Base-by-base conservation (phyloP, 53 echinoderm and acorn worm genomes). In the Holothuria scabra region DNA sequence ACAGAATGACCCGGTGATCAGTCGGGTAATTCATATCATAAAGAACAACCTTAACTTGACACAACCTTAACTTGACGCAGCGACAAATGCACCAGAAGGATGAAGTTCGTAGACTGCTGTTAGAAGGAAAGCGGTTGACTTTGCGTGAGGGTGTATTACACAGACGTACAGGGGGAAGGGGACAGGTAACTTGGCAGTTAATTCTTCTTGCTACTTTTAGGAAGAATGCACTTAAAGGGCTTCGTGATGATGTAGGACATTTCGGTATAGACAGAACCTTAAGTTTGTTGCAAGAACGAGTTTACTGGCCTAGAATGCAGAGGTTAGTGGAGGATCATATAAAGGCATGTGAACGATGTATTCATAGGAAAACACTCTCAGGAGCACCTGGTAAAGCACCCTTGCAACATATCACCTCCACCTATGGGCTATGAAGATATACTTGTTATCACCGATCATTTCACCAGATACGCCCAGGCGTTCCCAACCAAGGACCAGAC, bases 381-480 rank as follows among this genome's bases (percentile, higher is more conserved):
- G 52, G 67, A 28, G n/a, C 82, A 12, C 12, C 12, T 1, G 65
- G 65, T 11, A 79, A 76, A 46, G 86, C 86, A 20, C 86, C 86
- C 7, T 35, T 86, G 13, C 78, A 78, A 18, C 76, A 56, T 49
- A 35, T 79, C 4, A 66, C 64, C 56, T 65, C 86, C 1, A 56
- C n/a, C 24, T 46, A 67, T 24, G 19, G 86, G 86, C 11, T 86
- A 86, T 56, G 68, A 81, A 7, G 82, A 82, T 56, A 90, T 90
- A 46, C 56, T 87, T 18, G 82, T 91, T 8, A 80, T 87, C 22
- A 91, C 91, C 8, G 87, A 91, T 25, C 87, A 91, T 38, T 91
- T 91, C 38, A 91, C 91, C n/a, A 63, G 85, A 3, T 85, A 75
- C 18, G 75, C 75, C 74, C 74, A 85, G n/a, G 72, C 28, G 13